Evolutionary conservation across 2,113 vertebrate genomes (phyloP), one percentile per base, ranked within the genome.

Genomic region (Scalopus aquaticus): DNA sequence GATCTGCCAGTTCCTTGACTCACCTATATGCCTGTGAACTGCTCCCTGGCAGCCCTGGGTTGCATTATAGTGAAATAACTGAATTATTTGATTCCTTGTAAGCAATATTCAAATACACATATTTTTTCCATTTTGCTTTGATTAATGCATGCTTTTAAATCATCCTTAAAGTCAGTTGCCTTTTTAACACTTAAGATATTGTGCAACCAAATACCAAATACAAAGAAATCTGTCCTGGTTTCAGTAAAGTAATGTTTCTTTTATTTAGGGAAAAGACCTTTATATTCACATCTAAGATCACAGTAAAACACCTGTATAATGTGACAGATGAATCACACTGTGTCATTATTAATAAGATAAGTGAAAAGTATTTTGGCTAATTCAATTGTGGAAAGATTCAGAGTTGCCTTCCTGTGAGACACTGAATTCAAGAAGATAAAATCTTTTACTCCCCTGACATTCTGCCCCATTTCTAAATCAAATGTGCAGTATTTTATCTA

Each of bases 191-290:
- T 10, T 90, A 37, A 70, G 44, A 46, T 70, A 85, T 16, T 73
- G 6, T 51, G 20, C 7, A 70, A 79, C 30, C 73, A 86, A 69
- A 91, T 51, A 77, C 6, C 37, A 30, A 89, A 96, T 67, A 32
- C 46, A 88, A 95, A 77, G 46, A 91, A 91, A 64, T 82, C 3
- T 77, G 32, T 67, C 16, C 64, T 82, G 39, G 11, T 77, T 17
- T 73, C 70, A 28, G 51, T 56, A 81, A 84, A 88, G 54, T 78
- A 39, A 54, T 78, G 82, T 76, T 6, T 49, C 30, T 85, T 92
- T 81, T 73, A 84, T 73, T 93, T 93, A 83, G 62, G 69, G 70
- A 91, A 93, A 92, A 95, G 58, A 15, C 28, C 17, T 93, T 62
- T 32, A 83, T 62, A 76, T 73, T 91, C 76, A 86, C 42, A 74